Evolutionary conservation across 2,113 vertebrate species (phyloP).

Genomic region (Manacus vitellinus): DNA sequence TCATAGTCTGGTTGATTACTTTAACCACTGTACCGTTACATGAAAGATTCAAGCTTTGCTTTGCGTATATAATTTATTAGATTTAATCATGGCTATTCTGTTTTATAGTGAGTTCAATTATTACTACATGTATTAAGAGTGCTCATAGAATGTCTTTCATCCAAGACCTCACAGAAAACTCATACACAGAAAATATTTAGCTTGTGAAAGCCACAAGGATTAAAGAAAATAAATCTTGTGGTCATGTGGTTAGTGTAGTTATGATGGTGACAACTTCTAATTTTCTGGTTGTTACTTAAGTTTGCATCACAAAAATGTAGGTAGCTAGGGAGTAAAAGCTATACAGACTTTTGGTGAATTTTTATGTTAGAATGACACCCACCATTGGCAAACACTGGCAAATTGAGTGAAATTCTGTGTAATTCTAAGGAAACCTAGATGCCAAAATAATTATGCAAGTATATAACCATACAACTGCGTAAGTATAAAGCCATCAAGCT

Average conservation of each 20-base stretch:
- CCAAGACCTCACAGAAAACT: neutral
- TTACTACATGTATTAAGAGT: neutral
- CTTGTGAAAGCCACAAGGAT: neutral
- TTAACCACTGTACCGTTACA: neutral
- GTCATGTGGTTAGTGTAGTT: neutral
- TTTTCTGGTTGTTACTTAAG: neutral
- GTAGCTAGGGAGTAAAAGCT: neutral
- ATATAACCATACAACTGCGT: neutral
- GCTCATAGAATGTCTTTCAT: neutral
- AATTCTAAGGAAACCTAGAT: neutral
- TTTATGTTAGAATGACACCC: neutral
- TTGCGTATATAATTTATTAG: neutral
- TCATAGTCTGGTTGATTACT: neutral
- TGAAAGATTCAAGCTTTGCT: neutral
- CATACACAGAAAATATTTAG: neutral
- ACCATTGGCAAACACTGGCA: neutral
- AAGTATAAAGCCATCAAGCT: neutral
- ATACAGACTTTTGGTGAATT: neutral
- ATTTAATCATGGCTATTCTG: neutral
- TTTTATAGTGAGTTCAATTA: neutral
- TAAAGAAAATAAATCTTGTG: neutral
- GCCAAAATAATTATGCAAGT: neutral
- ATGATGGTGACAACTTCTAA: neutral
- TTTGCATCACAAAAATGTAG: neutral
- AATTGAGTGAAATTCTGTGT: neutral